A percentile compares a stretch with the other conserved stretches of the same genome.
phyloP scores from a whole-genome alignment of 2,113 vertebrate species.

The Tragulus kanchil region DNA sequence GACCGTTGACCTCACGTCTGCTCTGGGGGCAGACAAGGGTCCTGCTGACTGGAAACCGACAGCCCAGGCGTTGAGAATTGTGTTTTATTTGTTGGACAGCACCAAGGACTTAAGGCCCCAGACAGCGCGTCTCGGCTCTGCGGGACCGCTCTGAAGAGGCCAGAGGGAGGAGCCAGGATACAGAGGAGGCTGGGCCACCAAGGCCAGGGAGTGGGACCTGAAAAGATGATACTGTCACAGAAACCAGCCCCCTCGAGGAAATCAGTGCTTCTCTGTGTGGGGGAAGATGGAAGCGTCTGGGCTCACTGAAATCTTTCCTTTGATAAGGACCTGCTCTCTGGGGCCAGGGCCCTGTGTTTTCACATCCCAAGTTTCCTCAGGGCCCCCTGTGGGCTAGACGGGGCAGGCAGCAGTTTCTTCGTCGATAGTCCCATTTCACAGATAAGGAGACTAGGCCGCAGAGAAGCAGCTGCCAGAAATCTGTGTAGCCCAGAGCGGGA shows the following conservation, averaged over 20 bases:
- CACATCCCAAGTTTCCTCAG: not conserved
- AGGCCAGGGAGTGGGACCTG: not conserved
- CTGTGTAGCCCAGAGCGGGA: not conserved
- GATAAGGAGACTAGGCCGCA: too few relatives aligned
- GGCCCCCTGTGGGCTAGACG: too few relatives aligned
- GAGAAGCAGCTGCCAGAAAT: not conserved
- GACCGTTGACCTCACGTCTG: accelerated
- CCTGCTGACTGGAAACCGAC: not conserved
- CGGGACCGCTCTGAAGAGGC: not conserved
- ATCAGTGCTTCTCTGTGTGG: not conserved
- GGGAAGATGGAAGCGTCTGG: not conserved
- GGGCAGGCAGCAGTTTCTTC: not conserved
- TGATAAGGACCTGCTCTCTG: too few relatives aligned
- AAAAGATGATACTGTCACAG: not conserved
- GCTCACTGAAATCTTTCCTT: not conserved
- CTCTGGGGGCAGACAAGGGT: not conserved
- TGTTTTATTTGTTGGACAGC: not conserved
- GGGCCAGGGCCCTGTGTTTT: not conserved
- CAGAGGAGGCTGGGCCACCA: not conserved
- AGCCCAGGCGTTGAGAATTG: not conserved
- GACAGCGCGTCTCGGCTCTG: not conserved
- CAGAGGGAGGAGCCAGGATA: not conserved
- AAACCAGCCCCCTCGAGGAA: not conserved
- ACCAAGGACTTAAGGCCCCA: not conserved
- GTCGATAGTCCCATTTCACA: not conserved